Evolutionary conservation across 1,140 invertebrate species (phyloP).

Genomic region (Eupeodes corollae): DNA sequence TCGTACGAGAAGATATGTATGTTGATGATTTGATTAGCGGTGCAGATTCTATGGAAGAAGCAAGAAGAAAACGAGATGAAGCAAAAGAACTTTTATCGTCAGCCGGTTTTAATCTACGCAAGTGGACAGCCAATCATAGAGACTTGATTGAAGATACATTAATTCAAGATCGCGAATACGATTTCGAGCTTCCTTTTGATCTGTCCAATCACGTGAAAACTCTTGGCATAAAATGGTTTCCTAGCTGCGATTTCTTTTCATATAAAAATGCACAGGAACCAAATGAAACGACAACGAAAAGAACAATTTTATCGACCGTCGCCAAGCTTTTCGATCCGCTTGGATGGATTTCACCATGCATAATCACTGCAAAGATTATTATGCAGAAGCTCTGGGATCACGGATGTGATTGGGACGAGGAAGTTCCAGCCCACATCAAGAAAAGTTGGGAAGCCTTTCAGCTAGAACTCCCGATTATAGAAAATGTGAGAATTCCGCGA

Average conservation of each 20-base stretch:
- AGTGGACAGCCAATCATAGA: slow-evolving; percentile 29
- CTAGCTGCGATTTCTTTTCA: too few species aligned
- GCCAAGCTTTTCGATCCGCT: slow-evolving; percentile 37
- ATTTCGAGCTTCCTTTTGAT: not conserved
- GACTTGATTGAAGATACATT: too few species aligned
- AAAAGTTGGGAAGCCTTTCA: slow-evolving; percentile 10
- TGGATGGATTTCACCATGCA: slow-evolving; percentile 29
- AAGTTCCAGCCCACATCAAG: slow-evolving; percentile 14
- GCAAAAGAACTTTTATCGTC: slow-evolving; percentile 15
- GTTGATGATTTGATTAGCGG: slow-evolving; percentile 35
- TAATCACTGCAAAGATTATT: slow-evolving; percentile 30
- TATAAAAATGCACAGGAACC: slow-evolving; percentile 10
- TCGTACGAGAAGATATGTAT: slow-evolving; percentile 29
- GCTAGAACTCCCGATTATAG: not conserved
- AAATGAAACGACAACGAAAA: slow-evolving; percentile 22
- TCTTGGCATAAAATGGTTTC: not conserved
- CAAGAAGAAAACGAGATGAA: slow-evolving; percentile 1
- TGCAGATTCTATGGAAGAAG: slow-evolving; percentile 12
- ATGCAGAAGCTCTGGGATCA: slow-evolving; percentile 30
- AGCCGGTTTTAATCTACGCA: slow-evolving; percentile 33
- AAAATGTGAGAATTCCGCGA: not conserved
- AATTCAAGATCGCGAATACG: too few species aligned
- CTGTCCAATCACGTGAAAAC: too few species aligned
- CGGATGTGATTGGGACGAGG: slow-evolving; percentile 27
- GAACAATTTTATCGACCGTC: slow-evolving; percentile 23